phyloP scores from a whole-genome alignment of 2,797 vertebrate genomes.

The Chaetodon trifasciatus region DNA sequence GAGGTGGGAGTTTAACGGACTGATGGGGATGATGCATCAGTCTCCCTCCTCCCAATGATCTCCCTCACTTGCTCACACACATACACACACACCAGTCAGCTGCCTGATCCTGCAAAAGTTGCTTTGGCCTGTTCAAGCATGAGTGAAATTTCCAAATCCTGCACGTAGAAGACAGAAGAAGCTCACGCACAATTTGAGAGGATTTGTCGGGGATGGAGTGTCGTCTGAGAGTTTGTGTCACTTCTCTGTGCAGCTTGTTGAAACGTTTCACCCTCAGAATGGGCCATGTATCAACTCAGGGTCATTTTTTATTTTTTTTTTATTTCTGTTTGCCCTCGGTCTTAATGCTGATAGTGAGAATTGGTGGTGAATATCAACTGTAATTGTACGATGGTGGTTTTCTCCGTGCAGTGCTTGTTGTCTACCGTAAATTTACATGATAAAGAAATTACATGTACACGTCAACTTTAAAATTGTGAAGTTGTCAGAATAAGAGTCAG shows the following conservation, averaged over 20 bases:
- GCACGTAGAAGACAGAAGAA: constrained; percentile 37
- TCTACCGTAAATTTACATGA: constrained; percentile 6
- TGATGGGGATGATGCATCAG: constrained; percentile 30
- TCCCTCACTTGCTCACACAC: neutral
- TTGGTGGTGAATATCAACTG: neutral
- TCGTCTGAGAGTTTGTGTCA: constrained; percentile 12
- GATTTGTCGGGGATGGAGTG: neutral
- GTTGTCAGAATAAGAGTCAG: constrained; percentile 15
- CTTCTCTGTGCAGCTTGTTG: constrained; percentile 51
- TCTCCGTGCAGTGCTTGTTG: constrained; percentile 2
- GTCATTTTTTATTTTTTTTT: constrained; percentile 15
- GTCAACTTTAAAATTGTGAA: neutral
- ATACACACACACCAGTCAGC: constrained; percentile 17
- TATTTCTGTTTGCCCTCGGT: constrained; percentile 21
- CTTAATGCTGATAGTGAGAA: constrained; percentile 26
- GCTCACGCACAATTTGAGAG: constrained; percentile 9
- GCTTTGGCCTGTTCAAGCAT: constrained; percentile 30
- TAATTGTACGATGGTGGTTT: neutral
- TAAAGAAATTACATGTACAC: neutral
- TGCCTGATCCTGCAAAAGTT: constrained; percentile 47
- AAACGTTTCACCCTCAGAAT: constrained; percentile 20
- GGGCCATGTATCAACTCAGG: constrained; percentile 60
- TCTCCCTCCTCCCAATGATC: constrained; percentile 37
- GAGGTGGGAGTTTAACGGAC: constrained; percentile 19
- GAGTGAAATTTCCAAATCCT: constrained; percentile 50